Percentiles rank a stretch among this genome's conserved stretches.
phyloP scores from a whole-genome alignment of 2,797 vertebrate genomes.

The Artibeus jamaicensis region DNA sequence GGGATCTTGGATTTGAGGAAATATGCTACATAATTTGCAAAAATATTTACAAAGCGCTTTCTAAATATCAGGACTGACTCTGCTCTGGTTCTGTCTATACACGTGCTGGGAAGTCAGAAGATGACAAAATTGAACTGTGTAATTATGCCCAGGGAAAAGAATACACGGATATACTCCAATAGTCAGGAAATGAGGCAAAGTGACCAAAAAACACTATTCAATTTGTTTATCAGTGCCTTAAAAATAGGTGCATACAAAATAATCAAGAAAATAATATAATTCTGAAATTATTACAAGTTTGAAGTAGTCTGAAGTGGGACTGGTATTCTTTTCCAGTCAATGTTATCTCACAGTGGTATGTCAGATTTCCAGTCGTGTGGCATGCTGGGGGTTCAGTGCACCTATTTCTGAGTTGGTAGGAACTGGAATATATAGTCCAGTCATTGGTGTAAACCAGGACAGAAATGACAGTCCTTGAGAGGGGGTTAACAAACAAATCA shows the following conservation, averaged over 20 bases:
- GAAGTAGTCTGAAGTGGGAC: background rate
- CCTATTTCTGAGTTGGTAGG: background rate
- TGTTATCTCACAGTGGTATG: background rate
- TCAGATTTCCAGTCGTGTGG: background rate
- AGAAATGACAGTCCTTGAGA: background rate
- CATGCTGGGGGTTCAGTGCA: background rate
- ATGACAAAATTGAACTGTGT: background rate
- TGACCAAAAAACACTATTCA: background rate
- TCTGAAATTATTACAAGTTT: background rate
- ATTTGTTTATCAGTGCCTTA: background rate
- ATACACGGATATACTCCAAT: background rate
- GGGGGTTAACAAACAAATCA: background rate
- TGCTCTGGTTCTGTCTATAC: background rate
- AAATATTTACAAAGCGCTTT: background rate
- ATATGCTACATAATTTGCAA: background rate
- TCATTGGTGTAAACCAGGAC: background rate
- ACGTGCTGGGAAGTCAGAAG: background rate
- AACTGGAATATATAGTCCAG: background rate
- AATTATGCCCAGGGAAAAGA: background rate
- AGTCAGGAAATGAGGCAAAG: background rate
- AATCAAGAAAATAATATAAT: background rate
- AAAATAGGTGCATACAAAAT: background rate
- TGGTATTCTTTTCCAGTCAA: background rate
- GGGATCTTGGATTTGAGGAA: background rate
- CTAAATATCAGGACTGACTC: background rate